Evolutionary conservation across 1,140 invertebrate species (phyloP).

Genomic region (Pogonognathellus flavescens): DNA sequence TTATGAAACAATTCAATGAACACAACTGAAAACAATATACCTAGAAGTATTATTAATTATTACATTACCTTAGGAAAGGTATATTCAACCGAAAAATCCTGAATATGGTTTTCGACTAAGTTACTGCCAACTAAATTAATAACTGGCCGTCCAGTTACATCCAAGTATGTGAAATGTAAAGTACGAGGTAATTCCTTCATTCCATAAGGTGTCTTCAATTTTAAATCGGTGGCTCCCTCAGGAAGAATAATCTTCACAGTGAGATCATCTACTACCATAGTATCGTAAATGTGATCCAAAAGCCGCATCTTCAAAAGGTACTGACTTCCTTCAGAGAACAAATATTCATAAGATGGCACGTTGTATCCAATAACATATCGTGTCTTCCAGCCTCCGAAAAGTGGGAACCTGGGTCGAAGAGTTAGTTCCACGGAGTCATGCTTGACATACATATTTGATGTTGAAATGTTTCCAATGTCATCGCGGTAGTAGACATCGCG

Average conservation of each 20-base stretch:
- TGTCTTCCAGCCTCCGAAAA: conserved; percentile 99
- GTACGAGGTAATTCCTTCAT: conserved; percentile 82
- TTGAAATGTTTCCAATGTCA: conserved; percentile 99
- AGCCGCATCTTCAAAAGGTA: conserved; percentile 92
- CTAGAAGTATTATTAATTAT: conserved; percentile 31
- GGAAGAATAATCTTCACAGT: conserved; percentile 93
- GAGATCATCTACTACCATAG: conserved; percentile 95
- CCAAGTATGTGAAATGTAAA: conserved; percentile 93
- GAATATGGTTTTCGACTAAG: conserved; percentile 96
- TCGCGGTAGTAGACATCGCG: conserved; percentile 95
- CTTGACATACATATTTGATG: conserved; percentile 88
- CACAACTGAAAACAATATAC: no score
- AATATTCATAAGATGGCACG: conserved; percentile 95
- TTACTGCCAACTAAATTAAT: conserved; percentile 88
- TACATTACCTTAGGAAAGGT: conserved; percentile 80
- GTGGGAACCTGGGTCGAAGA: conserved; percentile 92
- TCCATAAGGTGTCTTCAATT: conserved; percentile 86
- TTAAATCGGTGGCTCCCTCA: conserved; percentile 88
- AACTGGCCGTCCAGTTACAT: conserved; percentile 92
- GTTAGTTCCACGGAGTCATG: conserved; percentile 96
- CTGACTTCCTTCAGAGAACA: conserved; percentile 81
- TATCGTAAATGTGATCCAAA: conserved; percentile 96
- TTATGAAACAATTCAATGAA: no score
- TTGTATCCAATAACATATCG: conserved; percentile 98
- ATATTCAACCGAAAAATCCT: conserved; percentile 87